These are phyloP conservation scores for Tricholauxania praeusta DNA, from an alignment of 2,888 invertebrate species.

Conservation along the genomic window DNA sequence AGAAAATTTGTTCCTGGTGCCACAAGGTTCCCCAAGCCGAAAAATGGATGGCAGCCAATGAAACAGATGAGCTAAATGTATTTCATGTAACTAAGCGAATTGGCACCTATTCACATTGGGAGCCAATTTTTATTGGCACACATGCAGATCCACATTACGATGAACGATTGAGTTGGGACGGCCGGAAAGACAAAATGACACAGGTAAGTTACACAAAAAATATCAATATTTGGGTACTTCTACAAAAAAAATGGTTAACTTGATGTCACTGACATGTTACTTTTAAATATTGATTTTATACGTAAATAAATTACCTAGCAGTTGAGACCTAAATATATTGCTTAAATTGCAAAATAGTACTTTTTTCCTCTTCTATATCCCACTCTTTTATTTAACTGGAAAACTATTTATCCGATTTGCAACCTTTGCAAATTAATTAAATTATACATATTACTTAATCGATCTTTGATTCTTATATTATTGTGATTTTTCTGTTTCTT, in stretches of 20 bases:
- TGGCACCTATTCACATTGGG: constrained; percentile 86
- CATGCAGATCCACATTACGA: constrained; percentile 90
- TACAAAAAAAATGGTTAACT: background rate
- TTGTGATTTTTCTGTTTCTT: too few species aligned
- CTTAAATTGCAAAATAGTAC: too few species aligned
- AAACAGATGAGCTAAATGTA: constrained; percentile 78
- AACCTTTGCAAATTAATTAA: too few species aligned
- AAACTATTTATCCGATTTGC: too few species aligned
- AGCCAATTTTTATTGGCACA: constrained; percentile 93
- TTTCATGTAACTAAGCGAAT: constrained; percentile 86
- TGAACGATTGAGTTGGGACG: constrained; percentile 93
- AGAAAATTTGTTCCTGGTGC: constrained; percentile 88
- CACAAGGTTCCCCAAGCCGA: constrained; percentile 88
- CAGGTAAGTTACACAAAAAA: constrained; percentile 74
- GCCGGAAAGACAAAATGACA: constrained; percentile 95
- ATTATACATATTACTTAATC: too few species aligned
- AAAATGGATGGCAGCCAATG: constrained; percentile 83
- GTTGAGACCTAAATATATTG: too few species aligned
- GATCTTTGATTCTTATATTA: too few species aligned
- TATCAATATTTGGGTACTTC: background rate
- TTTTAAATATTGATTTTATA: too few species aligned
- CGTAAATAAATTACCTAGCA: too few species aligned
- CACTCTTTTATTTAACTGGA: too few species aligned
- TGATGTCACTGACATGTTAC: too few species aligned
- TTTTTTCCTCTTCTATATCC: too few species aligned